Percentiles rank a stretch among this genome's conserved stretches.
These are phyloP conservation scores for Lanius ludovicianus DNA, from an alignment of 2,113 vertebrate genomes.

Conservation along the genomic window DNA sequence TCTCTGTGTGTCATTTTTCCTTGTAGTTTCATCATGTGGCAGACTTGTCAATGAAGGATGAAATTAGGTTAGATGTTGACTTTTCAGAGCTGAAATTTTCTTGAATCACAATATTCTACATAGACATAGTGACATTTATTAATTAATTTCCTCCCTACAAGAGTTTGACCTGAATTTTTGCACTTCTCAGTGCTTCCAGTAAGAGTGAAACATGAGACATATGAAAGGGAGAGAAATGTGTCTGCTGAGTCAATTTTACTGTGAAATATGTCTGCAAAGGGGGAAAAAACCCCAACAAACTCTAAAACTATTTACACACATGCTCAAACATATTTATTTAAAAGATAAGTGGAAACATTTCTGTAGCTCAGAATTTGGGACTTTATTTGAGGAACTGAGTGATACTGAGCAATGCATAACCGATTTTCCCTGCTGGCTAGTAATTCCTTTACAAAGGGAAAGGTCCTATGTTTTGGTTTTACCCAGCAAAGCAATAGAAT, in stretches of 20 bases:
- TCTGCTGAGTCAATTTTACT: neutral
- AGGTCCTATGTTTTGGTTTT: neutral
- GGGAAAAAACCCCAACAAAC: neutral
- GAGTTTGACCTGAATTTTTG: slow-evolving; percentile 12
- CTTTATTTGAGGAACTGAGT: neutral
- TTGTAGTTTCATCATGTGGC: neutral
- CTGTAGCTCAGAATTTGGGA: neutral
- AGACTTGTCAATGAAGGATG: slow-evolving; percentile 6
- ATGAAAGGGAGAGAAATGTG: neutral
- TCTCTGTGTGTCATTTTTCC: neutral
- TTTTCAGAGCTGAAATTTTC: neutral
- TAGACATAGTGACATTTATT: neutral
- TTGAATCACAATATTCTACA: neutral
- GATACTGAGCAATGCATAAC: neutral
- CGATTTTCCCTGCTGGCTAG: neutral
- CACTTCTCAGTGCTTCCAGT: neutral
- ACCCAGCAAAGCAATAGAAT: neutral
- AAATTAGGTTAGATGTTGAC: neutral
- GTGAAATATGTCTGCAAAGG: neutral
- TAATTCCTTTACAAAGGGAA: neutral
- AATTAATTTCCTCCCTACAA: neutral
- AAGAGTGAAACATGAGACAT: neutral
- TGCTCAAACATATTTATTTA: neutral
- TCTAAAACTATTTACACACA: neutral
- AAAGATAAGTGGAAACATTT: neutral